Conservation (phyloP, 2,888 invertebrate species). For the Eupithecia subumbrata region DNA sequence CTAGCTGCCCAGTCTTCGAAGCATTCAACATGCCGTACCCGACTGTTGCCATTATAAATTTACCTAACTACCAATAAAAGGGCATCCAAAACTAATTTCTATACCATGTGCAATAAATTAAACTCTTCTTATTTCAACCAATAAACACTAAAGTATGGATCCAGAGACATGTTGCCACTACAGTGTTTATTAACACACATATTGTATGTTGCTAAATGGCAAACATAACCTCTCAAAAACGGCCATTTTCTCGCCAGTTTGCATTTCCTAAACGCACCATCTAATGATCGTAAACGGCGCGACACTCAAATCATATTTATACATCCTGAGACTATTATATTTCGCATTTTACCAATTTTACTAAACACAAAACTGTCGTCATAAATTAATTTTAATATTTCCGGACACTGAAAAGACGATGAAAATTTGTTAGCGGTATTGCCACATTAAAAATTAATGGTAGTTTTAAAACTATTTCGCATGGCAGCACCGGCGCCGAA, state of each 20-base stretch:
- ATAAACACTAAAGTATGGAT: neutral
- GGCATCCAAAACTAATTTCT: neutral
- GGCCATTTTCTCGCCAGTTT: constrained; percentile 59
- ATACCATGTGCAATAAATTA: neutral
- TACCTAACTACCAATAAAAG: neutral
- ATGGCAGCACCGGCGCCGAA: constrained; percentile 68
- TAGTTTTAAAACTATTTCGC: constrained; percentile 78
- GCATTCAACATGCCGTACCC: neutral
- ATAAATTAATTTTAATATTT: constrained; percentile 82
- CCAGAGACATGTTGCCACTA: neutral
- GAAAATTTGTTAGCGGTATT: constrained; percentile 72
- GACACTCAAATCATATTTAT: constrained; percentile 76
- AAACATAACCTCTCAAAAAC: constrained; percentile 42
- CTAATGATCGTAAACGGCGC: constrained; percentile 64
- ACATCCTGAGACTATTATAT: constrained; percentile 71
- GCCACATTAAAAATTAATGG: constrained; percentile 79
- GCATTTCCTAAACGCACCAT: constrained; percentile 57
- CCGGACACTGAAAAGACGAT: constrained; percentile 73
- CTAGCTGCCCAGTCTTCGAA: neutral
- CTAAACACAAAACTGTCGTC: constrained; percentile 75
- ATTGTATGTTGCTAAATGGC: constrained; percentile 12
- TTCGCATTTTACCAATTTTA: constrained; percentile 76
- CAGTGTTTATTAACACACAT: neutral
- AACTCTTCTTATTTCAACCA: neutral
- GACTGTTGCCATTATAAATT: neutral